These are phyloP conservation scores for Urocyon cinereoargenteus DNA, from an alignment of 2,797 vertebrate genomes.

Conservation along the genomic window DNA sequence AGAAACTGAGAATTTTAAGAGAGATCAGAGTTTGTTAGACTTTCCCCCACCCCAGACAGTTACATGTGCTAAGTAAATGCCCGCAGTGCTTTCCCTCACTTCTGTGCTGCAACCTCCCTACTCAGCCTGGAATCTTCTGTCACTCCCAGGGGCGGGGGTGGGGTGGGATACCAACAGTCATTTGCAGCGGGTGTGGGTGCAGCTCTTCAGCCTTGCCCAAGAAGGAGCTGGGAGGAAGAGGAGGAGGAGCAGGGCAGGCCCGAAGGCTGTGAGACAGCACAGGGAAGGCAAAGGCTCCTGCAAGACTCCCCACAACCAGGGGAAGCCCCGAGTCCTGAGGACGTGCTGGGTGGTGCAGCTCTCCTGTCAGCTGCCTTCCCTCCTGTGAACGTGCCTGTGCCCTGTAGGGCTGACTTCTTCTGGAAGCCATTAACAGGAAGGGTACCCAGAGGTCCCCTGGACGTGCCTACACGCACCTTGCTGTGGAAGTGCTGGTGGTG, in stretches of 20 bases:
- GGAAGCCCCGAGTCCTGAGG: background rate
- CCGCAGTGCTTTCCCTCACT: background rate
- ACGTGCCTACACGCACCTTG: background rate
- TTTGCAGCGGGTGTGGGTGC: background rate
- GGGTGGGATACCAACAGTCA: background rate
- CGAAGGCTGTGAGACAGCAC: background rate
- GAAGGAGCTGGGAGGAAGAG: background rate
- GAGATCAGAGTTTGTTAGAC: background rate
- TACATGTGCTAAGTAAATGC: background rate
- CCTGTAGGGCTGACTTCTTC: background rate
- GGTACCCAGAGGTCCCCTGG: background rate
- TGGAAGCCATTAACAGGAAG: background rate
- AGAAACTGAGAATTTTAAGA: background rate
- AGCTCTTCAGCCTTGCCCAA: background rate
- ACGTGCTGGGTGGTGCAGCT: accelerated
- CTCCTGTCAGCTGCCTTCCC: background rate
- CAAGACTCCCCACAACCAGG: background rate
- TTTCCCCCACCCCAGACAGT: background rate
- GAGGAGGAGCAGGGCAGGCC: background rate
- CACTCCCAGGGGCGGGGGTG: too few species aligned
- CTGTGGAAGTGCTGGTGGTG: background rate
- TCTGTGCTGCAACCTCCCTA: background rate
- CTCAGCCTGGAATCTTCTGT: background rate
- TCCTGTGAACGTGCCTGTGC: background rate
- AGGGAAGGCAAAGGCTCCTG: background rate